A percentile compares a stretch with the other conserved stretches of the same genome.
Evolutionary conservation across 2,888 invertebrate genomes (phyloP).

Genomic region (Pseudoips prasinana): DNA sequence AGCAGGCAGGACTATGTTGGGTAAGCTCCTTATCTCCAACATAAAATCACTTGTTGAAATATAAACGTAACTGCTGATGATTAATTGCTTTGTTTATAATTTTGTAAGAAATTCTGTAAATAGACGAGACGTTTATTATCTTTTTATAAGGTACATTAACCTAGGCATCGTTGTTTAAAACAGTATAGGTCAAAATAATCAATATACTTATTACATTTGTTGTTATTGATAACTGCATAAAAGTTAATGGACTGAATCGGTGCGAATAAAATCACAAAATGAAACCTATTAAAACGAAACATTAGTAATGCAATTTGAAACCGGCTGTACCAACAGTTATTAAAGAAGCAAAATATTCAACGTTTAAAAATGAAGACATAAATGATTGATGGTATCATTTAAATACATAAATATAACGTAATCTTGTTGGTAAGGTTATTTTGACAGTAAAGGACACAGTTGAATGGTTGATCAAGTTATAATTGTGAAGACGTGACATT

Average conservation of each 20-base stretch:
- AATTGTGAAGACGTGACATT: conserved; percentile 1
- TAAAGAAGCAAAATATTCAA: conserved; percentile 7
- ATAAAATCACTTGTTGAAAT: not conserved
- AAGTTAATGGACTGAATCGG: not conserved
- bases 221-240: not conserved
- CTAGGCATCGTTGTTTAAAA: too few relatives aligned
- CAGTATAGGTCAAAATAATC: too few relatives aligned
- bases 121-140: not conserved
- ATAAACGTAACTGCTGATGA: not conserved
- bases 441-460: conserved; percentile 27
- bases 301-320: conserved; percentile 4
- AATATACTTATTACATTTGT: not conserved
- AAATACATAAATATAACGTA: conserved; percentile 13
- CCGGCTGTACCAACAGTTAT: conserved; percentile 4
- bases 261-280: not conserved
- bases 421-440: conserved; percentile 18
- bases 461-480: conserved; percentile 2
- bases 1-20: too few relatives aligned
- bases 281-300: not conserved
- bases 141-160: too few relatives aligned
- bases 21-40: too few relatives aligned
- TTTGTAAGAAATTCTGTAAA: not conserved
- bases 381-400: conserved; percentile 18
- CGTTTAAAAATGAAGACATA: conserved; percentile 5
- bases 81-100: not conserved